Evolutionary conservation across 2,113 vertebrate genomes (phyloP), one percentile per base, ranked within the genome.

Genomic region (Cisticola juncidis): DNA sequence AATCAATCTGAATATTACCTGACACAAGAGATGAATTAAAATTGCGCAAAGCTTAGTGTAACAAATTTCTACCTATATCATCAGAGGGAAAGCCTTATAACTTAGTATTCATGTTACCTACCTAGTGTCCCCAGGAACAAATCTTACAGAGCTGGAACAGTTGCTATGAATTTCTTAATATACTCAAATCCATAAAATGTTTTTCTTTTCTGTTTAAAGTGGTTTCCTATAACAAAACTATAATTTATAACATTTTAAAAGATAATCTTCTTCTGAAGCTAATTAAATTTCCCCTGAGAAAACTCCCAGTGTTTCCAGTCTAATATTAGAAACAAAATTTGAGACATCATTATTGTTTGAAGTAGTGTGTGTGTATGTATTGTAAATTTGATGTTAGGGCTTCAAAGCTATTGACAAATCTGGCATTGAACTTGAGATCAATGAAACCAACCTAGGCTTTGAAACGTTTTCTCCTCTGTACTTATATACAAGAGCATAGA

Each of bases 1-100:
- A 97, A 96, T 95, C 86, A 93, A 40, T 85, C 31, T 78, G 61
- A 95, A 93, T 81, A 93, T 92, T 96, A 94, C 16, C 31, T 94
- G 50, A 82, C 57, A 90, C 76, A 94, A 77, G 3, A 81, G 70
- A 92, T 50, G 4, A 95, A 86, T 74, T 86, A 56, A 94, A 79
- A 80, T 60, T 36, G 33, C 29, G 62, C 28, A 84, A 88, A 81
- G 15, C 19, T 23, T 73, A 65, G 23, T 68, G 7, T 62, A 65
- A 28, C 11, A 60, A 64, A 62, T 66, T 56, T 85, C 48, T 78
- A 23, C 56, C n/a, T 62, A 2, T 31, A 15, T 20, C 24, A 85
- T 91, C 33, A 84, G 36, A 90, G 16, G 5, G 9, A 48, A 89
- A 71, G 11, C 56, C 44, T 44, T 45, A 71, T 21, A 82, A 33